phyloP scores from a whole-genome alignment of 2,888 invertebrate species.

The Ceramica pisi region DNA sequence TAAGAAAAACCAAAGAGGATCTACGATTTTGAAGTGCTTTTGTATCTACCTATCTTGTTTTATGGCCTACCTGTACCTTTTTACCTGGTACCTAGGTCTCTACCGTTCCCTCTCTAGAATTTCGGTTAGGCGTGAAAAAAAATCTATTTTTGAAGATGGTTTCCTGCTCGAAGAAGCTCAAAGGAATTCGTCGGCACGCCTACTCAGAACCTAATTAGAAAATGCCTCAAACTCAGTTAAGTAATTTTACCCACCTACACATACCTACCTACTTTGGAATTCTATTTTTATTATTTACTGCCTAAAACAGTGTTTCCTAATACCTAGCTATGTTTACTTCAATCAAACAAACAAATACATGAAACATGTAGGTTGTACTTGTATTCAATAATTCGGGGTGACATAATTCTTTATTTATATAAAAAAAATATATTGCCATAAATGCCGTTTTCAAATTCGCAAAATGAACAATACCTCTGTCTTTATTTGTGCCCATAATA shows the following conservation, averaged over 20 bases:
- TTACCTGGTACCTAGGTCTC: not conserved
- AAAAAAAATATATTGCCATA: not conserved
- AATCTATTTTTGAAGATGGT: not conserved
- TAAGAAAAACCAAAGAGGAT: too few species aligned
- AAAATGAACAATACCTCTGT: not conserved
- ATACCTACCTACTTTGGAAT: too few species aligned
- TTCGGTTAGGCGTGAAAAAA: not conserved
- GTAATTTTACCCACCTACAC: not conserved
- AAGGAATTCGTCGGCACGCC: not conserved
- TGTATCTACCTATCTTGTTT: too few species aligned
- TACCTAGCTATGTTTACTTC: not conserved
- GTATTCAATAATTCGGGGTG: too few species aligned
- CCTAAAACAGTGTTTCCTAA: too few species aligned
- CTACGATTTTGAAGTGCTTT: too few species aligned
- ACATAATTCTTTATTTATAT: too few species aligned
- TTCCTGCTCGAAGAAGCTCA: not conserved
- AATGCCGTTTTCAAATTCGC: not conserved
- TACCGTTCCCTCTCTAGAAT: not conserved
- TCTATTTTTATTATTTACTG: too few species aligned
- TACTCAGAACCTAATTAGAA: not conserved
- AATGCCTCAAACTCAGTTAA: not conserved
- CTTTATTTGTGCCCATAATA: conserved; percentile 4
- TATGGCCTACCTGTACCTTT: too few species aligned
- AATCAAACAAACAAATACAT: not conserved
- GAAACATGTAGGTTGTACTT: not conserved